Evolutionary conservation across 1,140 invertebrate species (phyloP), one percentile per base, ranked within the genome.

Genomic region (Drusus annulatus): DNA sequence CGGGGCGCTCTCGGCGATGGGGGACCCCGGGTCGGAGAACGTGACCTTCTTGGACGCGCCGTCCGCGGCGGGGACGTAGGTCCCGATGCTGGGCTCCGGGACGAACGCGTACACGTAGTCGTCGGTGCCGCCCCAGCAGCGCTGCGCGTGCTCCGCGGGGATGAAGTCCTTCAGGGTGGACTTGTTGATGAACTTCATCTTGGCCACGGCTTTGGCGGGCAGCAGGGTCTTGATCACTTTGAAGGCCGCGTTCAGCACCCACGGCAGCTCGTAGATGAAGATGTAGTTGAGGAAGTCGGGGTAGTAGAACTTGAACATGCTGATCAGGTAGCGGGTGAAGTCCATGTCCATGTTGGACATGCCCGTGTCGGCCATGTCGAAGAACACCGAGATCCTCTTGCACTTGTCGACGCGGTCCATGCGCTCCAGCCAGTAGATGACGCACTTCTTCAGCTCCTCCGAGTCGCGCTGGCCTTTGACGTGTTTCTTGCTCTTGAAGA

Each of bases 201-300:
- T 95, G 85, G 96, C 93, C 28, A 97, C 93, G 50, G 95, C 96
- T 87, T 97, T 96, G 5, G 95, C 93, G 51, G 96, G 97, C 71
- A 99, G 87, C 91, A 96, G 93, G 0, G 93, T 91, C 89, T 98
- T 98, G 54, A 99, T 96, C 60, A 99, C 92, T 89, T 96, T 98
- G 90, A 98, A 98, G 1, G 96, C 95, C 84, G 98, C 96, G 87
- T 95, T 97, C 75, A 98, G 90, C 8, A 98, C 93, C 97, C 97
- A 99, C 4, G 97, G 95, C 95, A 99, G 96, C 87, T 99, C 96
- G 89, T 93, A 97, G 73, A 98, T 94, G 54, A 98, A 90, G 80
- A 99, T 96, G 85, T 97, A 97, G 86, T 97, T 98, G 78, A 97
- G 87, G 86, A 95, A 94, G 89, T 93, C 95, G 10, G 97, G 97